Conservation (phyloP, 2,113 vertebrate genomes). For the Setophaga petechia region DNA sequence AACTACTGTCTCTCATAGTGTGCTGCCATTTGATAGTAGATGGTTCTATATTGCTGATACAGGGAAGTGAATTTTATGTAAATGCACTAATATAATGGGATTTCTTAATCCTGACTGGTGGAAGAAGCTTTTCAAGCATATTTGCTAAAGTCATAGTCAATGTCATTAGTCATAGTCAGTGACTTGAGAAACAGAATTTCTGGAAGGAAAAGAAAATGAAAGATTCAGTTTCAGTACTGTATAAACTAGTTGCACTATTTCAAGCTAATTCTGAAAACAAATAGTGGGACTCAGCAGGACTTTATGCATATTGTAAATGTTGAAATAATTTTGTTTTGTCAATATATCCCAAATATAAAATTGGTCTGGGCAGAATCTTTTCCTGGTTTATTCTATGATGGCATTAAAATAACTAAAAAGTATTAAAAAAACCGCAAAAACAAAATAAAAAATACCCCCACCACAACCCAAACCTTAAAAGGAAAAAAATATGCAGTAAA, state of each 20-base stretch:
- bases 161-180: slow-evolving; percentile 46
- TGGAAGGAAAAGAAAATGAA: slow-evolving; percentile 31
- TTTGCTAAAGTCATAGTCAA: slow-evolving; percentile 47
- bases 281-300: background rate
- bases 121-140: slow-evolving; percentile 49
- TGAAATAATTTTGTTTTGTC: background rate
- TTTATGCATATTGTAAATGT: background rate
- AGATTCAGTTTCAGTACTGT: background rate
- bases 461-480: background rate
- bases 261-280: slow-evolving; percentile 10
- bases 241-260: background rate
- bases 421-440: accelerated
- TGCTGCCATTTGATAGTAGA: slow-evolving; percentile 4
- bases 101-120: slow-evolving; percentile 51
- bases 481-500: background rate
- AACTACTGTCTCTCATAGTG: slow-evolving; percentile 19
- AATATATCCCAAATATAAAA: background rate
- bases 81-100: slow-evolving; percentile 44
- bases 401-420: background rate
- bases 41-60: slow-evolving; percentile 33
- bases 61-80: slow-evolving; percentile 49
- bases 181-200: slow-evolving; percentile 33
- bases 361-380: background rate
- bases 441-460: background rate
- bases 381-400: background rate